Conservation (phyloP, 2,888 invertebrate genomes). For the Orchesellides sinensis region DNA sequence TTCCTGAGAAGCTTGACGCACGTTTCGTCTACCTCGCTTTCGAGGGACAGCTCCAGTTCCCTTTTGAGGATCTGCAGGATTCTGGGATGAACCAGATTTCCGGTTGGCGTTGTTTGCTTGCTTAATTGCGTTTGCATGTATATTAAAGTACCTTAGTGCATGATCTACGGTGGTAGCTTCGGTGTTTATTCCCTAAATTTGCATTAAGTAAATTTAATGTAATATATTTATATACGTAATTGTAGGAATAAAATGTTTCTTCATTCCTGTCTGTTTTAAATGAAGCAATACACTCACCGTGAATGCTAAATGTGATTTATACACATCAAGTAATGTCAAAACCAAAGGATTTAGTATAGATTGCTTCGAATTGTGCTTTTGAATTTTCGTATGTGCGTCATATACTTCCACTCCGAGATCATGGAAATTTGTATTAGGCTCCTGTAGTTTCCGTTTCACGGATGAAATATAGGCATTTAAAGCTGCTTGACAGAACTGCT, state of each 20-base stretch:
- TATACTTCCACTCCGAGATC: constrained; percentile 71
- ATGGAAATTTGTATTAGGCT: constrained; percentile 57
- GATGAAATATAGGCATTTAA: constrained; percentile 85
- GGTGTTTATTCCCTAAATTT: constrained; percentile 30
- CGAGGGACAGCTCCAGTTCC: constrained; percentile 21
- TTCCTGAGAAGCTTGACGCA: constrained; percentile 42
- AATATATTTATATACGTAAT: too few relatives aligned
- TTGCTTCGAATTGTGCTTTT: constrained; percentile 71
- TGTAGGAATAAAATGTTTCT: neutral
- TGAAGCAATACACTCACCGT: constrained; percentile 78
- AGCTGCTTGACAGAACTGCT: constrained; percentile 88
- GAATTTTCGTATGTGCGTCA: constrained; percentile 71
- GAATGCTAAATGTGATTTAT: constrained; percentile 82
- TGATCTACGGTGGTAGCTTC: constrained; percentile 28
- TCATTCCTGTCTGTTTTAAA: neutral
- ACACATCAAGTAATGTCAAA: constrained; percentile 80
- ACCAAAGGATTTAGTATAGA: constrained; percentile 70
- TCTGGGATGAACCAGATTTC: neutral
- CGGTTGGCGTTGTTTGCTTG: neutral
- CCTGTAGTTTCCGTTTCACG: constrained; percentile 42
- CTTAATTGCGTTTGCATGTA: neutral
- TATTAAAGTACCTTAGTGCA: constrained; percentile 32
- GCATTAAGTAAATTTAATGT: too few relatives aligned
- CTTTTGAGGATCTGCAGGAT: neutral
- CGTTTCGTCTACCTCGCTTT: constrained; percentile 35